Base-by-base conservation (phyloP, 2,888 invertebrate species). In the Noctuana brunneofusca region DNA sequence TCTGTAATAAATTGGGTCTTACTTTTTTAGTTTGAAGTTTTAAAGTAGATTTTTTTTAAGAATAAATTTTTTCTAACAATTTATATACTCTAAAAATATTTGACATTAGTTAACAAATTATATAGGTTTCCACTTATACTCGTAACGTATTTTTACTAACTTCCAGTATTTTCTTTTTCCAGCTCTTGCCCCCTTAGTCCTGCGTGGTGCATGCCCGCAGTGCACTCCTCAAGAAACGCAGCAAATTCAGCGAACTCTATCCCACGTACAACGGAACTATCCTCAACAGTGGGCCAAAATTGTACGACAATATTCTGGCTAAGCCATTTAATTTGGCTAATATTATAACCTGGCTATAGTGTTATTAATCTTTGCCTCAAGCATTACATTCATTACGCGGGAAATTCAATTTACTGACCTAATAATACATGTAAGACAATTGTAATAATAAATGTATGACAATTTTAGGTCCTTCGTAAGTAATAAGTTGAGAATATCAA, bases 241-340 rank as follows among this genome's bases (percentile, higher is more conserved):
- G 69, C 96, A 96, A 86, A 95, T 96, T 71, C 94, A 95, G 78
- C 94, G 94, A 78, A 96, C 96, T 30, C 89, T 96, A 11, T 93
- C 94, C 16, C 95, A 95, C 83, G 94, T 96, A 59, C 96, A 96
- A 77, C 90, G 94, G 71, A 94, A 95, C 81, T 96, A 93, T 77
- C 96, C 96, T 5, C 94, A 94, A 73, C 96, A 96, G 80, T 96
- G 96, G 96, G 92, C 93, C 58, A 95, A 94, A 85, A 92, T 96
- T 69, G 91, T 96, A 18, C 94, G 94, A 76, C 94, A 95, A 72
- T 95, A 95, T 75, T 92, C 94, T 9, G 94, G 94, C 64, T 93
- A 80, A 48, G 12, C 20, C n/a, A 48, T 22, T 18, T 18, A 43
- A 1, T 18, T 9, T 38, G 38, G 11, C 38, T 38, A 4, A 24